Conservation (phyloP, 2,113 vertebrate genomes). For the Alethe castanea region DNA sequence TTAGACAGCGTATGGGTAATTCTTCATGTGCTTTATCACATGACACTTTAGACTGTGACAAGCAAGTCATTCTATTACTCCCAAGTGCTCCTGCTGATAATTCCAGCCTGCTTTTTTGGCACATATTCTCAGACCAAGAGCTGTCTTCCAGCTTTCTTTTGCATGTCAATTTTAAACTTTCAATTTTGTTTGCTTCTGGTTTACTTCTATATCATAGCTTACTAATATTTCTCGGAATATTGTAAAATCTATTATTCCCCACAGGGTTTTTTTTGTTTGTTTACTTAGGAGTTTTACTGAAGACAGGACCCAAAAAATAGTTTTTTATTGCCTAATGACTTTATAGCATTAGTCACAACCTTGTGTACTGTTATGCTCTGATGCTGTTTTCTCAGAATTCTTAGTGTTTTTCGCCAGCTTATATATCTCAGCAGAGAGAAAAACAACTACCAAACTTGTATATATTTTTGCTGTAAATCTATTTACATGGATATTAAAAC, state of each 20-base stretch:
- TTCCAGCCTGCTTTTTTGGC: not conserved
- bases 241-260: not conserved
- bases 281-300: not conserved
- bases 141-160: not conserved
- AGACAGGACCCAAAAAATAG: not conserved
- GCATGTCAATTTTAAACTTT: not conserved
- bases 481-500: not conserved
- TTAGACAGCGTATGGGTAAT: not conserved
- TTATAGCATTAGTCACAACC: not conserved
- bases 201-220: not conserved
- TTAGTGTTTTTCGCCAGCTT: not conserved
- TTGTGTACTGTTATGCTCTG: not conserved
- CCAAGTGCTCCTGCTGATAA: not conserved
- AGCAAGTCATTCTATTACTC: not conserved
- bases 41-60: not conserved
- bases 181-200: not conserved
- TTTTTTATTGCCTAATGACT: not conserved
- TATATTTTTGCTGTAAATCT: not conserved
- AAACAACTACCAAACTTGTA: not conserved
- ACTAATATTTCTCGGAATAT: not conserved
- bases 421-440: not conserved
- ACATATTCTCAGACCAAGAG: not conserved
- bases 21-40: not conserved
- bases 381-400: not conserved
- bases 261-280: not conserved